These are phyloP conservation scores for Callimico goeldii DNA, from an alignment of 2,797 vertebrate species.

Conservation along the genomic window DNA sequence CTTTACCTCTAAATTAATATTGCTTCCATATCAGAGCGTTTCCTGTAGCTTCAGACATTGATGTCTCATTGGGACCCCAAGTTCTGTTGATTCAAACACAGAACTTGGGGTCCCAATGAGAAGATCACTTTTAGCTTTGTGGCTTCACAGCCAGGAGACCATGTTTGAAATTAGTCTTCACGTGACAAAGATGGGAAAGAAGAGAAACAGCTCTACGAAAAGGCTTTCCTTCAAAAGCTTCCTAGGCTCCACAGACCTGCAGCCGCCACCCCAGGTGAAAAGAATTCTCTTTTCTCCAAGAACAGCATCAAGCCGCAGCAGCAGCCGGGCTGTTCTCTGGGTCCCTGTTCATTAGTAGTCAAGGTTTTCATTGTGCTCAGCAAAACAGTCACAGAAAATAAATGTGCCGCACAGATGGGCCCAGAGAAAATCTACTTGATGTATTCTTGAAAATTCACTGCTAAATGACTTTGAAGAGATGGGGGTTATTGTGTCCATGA, in stretches of 20 bases:
- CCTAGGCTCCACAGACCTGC: background rate
- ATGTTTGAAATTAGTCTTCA: slow-evolving; percentile 35
- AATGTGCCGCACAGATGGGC: slow-evolving; percentile 76
- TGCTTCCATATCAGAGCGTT: background rate
- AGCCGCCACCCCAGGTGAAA: slow-evolving; percentile 25
- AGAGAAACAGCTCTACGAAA: background rate
- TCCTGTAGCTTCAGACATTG: background rate
- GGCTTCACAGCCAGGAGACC: background rate
- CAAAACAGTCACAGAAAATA: slow-evolving; percentile 78
- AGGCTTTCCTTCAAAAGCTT: slow-evolving; percentile 26
- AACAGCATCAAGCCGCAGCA: background rate
- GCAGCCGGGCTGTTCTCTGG: slow-evolving; percentile 7
- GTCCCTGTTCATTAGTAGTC: slow-evolving; percentile 66
- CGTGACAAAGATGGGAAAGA: background rate
- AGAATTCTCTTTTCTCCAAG: background rate
- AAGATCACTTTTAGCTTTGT: slow-evolving; percentile 26
- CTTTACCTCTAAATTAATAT: background rate
- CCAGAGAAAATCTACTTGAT: slow-evolving; percentile 78
- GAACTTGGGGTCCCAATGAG: background rate
- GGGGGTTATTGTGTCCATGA: slow-evolving; percentile 72
- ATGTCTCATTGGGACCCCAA: background rate
- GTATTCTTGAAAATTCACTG: slow-evolving; percentile 76
- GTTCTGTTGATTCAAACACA: background rate
- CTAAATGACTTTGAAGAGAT: slow-evolving; percentile 78
- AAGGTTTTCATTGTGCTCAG: slow-evolving; percentile 78